Evolutionary conservation across 2,113 vertebrate species (phyloP).

Genomic region (Caranx ignobilis): DNA sequence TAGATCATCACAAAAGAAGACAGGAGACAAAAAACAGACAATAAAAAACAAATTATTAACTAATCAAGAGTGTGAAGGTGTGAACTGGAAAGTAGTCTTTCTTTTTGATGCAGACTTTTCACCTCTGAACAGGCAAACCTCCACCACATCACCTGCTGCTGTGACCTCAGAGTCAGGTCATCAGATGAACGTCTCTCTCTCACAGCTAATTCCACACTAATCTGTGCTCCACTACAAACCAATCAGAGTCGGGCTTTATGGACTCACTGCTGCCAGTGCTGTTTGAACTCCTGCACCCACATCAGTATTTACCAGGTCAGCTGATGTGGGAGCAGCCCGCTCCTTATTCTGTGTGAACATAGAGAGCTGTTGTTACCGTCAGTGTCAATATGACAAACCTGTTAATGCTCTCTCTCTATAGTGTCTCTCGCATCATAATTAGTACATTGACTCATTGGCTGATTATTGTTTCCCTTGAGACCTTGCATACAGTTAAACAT

Average conservation of each 20-base stretch:
- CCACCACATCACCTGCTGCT: background rate
- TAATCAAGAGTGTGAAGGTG: too few species aligned
- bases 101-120: background rate
- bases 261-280: background rate
- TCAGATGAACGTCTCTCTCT: background rate
- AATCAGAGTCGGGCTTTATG: background rate
- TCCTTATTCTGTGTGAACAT: background rate
- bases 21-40: background rate
- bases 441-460: background rate
- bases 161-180: background rate
- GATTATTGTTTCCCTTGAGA: too few species aligned
- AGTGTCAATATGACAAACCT: background rate
- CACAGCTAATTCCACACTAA: conserved; percentile 1
- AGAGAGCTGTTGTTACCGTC: background rate
- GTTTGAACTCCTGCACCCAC: background rate
- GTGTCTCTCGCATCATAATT: too few species aligned
- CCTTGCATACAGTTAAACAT: too few species aligned
- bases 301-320: background rate
- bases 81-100: background rate
- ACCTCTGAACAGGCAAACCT: background rate
- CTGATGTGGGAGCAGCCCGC: background rate
- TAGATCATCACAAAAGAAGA: background rate
- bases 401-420: background rate
- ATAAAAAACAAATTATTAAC: too few species aligned
- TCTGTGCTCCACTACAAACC: conserved; percentile 12